phyloP scores from a whole-genome alignment of 2,113 vertebrate species.

The Rhineura floridana region DNA sequence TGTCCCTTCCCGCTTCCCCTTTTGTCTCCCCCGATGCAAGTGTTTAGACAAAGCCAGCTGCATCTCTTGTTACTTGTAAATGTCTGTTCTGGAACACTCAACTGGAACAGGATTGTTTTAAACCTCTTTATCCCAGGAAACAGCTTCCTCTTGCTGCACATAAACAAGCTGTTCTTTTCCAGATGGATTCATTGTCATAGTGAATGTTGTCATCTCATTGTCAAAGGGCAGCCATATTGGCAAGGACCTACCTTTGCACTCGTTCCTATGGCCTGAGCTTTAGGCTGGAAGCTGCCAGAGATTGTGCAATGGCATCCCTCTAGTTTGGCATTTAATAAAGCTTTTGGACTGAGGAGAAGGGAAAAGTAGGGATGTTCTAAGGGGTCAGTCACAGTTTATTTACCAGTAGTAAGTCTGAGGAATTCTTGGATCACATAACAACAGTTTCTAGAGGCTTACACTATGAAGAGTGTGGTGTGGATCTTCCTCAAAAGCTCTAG shows the following conservation, averaged over 20 bases:
- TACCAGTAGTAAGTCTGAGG: neutral
- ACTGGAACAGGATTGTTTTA: neutral
- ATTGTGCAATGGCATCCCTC: neutral
- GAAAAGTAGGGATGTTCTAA: neutral
- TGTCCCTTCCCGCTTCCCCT: neutral
- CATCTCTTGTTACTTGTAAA: neutral
- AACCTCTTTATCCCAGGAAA: neutral
- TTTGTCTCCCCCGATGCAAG: neutral
- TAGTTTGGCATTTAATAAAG: neutral
- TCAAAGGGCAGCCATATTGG: constrained; percentile 1
- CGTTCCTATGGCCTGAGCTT: neutral
- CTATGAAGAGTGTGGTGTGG: neutral
- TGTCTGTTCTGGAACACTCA: neutral
- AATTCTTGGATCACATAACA: neutral
- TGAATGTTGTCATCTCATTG: neutral
- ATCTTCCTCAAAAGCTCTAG: neutral
- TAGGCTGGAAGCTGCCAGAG: neutral
- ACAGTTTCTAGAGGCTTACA: neutral
- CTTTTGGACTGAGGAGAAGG: neutral
- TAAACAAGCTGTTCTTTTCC: constrained; percentile 13
- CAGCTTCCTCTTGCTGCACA: neutral
- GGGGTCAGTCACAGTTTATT: constrained; percentile 16
- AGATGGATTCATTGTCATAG: constrained; percentile 2
- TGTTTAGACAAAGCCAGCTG: neutral
- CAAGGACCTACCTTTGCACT: neutral